A percentile compares a stretch with the other conserved stretches of the same genome.
phyloP scores from a whole-genome alignment of 2,888 invertebrate genomes.

The Polydrusus tereticollis region DNA sequence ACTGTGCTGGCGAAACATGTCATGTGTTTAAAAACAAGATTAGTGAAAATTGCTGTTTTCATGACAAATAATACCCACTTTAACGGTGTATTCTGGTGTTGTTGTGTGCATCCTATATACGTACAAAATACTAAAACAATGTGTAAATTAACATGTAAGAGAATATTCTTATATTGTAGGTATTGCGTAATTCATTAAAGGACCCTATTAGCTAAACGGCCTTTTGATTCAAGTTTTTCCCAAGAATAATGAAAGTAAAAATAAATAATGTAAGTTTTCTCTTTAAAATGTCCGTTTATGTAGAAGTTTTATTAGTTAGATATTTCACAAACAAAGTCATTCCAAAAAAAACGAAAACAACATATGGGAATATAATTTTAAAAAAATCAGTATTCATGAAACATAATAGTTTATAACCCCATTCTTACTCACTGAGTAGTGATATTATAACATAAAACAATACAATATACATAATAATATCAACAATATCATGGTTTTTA shows the following conservation, averaged over 20 bases:
- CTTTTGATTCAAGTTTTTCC: neutral
- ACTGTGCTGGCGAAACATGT: no score
- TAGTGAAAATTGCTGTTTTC: no score
- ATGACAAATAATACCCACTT: no score
- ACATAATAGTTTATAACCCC: no score
- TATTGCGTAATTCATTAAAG: neutral
- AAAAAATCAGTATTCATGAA: no score
- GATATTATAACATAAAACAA: no score
- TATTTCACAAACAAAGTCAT: neutral
- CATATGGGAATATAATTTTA: neutral
- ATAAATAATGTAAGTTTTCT: conserved; percentile 5
- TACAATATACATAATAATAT: no score
- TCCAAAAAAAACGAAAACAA: neutral
- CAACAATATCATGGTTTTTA: no score
- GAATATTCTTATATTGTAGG: conserved; percentile 10
- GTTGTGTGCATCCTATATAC: neutral
- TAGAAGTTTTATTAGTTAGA: neutral
- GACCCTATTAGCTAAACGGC: neutral
- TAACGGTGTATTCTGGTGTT: neutral
- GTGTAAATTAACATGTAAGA: neutral
- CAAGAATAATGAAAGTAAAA: conserved; percentile 9
- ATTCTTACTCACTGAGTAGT: no score
- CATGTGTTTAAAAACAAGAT: no score
- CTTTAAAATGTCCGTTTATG: neutral
- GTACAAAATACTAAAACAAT: neutral